Conservation (phyloP, 2,113 vertebrate genomes). For the Crotophaga sulcirostris region DNA sequence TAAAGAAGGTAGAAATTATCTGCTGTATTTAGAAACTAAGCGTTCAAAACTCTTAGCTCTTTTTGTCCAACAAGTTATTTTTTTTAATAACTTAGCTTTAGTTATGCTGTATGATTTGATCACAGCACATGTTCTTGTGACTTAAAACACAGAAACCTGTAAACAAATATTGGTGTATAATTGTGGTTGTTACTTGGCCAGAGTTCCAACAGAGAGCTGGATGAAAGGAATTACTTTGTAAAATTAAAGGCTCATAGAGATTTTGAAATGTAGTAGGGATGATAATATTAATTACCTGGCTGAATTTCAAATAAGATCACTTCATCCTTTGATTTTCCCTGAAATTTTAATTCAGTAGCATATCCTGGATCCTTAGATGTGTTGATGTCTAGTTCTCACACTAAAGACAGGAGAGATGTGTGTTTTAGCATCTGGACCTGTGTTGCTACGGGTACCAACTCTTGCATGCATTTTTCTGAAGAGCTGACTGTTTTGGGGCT, state of each 20-base stretch:
- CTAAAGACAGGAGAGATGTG: background rate
- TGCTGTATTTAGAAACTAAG: background rate
- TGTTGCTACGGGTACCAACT: background rate
- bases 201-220: background rate
- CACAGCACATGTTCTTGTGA: background rate
- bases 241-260: slow-evolving; percentile 38
- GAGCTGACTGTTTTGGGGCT: background rate
- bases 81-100: background rate
- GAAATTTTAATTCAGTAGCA: background rate
- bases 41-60: background rate
- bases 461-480: background rate
- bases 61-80: background rate
- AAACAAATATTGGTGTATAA: background rate
- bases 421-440: background rate
- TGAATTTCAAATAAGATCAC: slow-evolving; percentile 5
- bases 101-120: background rate
- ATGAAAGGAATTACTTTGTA: slow-evolving; percentile 28
- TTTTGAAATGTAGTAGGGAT: background rate
- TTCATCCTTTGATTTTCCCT: background rate
- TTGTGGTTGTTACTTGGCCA: slow-evolving; percentile 23
- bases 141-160: background rate
- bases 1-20: background rate
- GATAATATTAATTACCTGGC: slow-evolving; percentile 1
- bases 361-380: background rate
- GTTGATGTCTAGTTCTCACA: background rate